Evolutionary conservation across 2,888 invertebrate genomes (phyloP).

Genomic region (Unio delphinus): DNA sequence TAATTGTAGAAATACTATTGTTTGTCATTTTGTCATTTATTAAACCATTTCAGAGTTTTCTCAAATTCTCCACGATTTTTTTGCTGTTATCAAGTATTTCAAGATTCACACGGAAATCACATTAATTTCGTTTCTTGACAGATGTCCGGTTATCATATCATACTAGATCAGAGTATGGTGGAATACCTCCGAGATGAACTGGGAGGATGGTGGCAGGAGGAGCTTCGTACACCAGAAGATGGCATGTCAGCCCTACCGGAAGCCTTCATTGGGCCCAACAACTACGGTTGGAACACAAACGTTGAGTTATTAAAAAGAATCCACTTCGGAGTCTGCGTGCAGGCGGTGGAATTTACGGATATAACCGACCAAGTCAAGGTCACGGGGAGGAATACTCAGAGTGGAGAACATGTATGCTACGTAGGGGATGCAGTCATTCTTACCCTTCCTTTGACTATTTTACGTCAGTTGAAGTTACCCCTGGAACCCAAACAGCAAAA

Average conservation of each 20-base stretch:
- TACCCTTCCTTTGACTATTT: slow-evolving; percentile 22
- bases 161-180: slow-evolving; percentile 12
- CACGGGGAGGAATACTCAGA: slow-evolving; percentile 8
- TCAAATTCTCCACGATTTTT: too few relatives aligned
- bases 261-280: slow-evolving; percentile 8
- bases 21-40: too few relatives aligned
- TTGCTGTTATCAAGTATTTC: too few relatives aligned
- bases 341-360: slow-evolving; percentile 2
- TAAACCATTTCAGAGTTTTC: too few relatives aligned
- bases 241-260: slow-evolving; percentile 19
- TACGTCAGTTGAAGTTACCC: slow-evolving; percentile 25
- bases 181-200: slow-evolving; percentile 17
- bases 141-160: slow-evolving; percentile 8
- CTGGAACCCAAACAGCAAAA: neutral
- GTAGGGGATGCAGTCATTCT: slow-evolving; percentile 28
- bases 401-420: slow-evolving; percentile 5
- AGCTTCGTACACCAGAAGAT: slow-evolving; percentile 9
- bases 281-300: slow-evolving; percentile 6
- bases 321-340: slow-evolving; percentile 13
- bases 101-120: too few relatives aligned
- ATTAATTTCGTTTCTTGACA: neutral
- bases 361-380: slow-evolving; percentile 8
- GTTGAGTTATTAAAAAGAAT: slow-evolving; percentile 11
- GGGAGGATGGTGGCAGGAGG: slow-evolving; percentile 26
- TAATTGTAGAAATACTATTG: too few relatives aligned